Percentiles rank a stretch among this genome's conserved stretches.
phyloP scores from a whole-genome alignment of 2,113 vertebrate genomes.

The Thamnophis sirtalis region DNA sequence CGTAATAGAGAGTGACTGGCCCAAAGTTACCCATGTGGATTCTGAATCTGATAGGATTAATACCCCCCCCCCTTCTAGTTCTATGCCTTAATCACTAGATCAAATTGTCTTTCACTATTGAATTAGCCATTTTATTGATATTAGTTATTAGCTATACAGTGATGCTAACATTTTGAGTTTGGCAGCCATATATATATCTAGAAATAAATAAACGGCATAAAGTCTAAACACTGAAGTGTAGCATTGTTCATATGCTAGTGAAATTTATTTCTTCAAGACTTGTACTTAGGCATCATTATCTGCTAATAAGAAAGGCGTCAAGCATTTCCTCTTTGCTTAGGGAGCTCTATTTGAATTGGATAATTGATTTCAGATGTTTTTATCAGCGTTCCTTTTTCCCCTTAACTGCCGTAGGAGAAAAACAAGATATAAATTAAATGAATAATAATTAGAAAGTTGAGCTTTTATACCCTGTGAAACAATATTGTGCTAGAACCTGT shows the following conservation, averaged over 20 bases:
- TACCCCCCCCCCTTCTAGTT: not conserved
- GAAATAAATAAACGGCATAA: not conserved
- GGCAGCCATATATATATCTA: not conserved
- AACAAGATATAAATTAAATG: not conserved
- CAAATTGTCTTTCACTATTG: not conserved
- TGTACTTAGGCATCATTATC: not conserved
- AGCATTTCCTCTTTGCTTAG: not conserved
- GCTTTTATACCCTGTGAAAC: not conserved
- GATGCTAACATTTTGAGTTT: not conserved
- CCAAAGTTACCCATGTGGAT: not conserved
- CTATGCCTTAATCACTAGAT: not conserved
- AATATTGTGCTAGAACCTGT: not conserved
- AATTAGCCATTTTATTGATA: not conserved
- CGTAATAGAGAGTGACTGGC: not conserved
- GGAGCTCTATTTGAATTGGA: not conserved
- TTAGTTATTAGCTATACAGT: not conserved
- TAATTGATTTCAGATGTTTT: not conserved
- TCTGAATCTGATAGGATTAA: not conserved
- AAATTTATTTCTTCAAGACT: not conserved
- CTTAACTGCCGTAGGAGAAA: not conserved
- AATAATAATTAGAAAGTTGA: not conserved
- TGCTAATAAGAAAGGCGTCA: not conserved
- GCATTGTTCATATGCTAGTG: not conserved
- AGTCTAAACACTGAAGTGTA: not conserved
- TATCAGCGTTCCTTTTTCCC: not conserved